These are phyloP conservation scores for Apodemia duryi DNA, from an alignment of 2,888 invertebrate genomes.

Conservation along the genomic window DNA sequence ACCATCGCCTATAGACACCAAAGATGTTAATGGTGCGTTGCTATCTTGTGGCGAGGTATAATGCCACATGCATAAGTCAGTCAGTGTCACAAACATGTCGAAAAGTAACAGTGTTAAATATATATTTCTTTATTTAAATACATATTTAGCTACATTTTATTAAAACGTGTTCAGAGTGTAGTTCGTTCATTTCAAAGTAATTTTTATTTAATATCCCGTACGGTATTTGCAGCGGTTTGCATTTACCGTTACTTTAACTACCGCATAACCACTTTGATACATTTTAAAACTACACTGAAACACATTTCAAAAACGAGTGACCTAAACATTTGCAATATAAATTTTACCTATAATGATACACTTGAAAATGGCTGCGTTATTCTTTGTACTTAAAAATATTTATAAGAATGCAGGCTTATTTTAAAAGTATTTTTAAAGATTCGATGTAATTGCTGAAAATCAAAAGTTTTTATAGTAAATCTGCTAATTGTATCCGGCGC, in stretches of 20 bases:
- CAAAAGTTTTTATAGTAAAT: too few species aligned
- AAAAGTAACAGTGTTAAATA: too few species aligned
- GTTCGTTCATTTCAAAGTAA: conserved; percentile 38
- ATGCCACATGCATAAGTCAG: too few species aligned
- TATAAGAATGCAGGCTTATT: not conserved
- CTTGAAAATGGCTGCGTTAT: not conserved
- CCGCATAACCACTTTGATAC: conserved; percentile 32
- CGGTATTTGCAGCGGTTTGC: conserved; percentile 69
- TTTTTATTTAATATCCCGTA: conserved; percentile 58
- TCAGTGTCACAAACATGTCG: too few species aligned
- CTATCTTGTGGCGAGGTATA: too few species aligned
- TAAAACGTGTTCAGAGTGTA: conserved; percentile 36
- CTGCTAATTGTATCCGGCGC: too few species aligned
- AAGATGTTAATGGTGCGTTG: too few species aligned
- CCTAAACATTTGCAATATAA: not conserved
- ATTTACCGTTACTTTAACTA: conserved; percentile 64
- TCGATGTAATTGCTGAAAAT: too few species aligned
- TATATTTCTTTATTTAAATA: too few species aligned
- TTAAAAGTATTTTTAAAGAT: too few species aligned
- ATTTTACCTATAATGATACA: not conserved
- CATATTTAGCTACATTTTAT: too few species aligned
- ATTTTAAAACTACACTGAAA: conserved; percentile 26
- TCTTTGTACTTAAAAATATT: not conserved
- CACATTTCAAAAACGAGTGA: not conserved
- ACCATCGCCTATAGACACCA: too few species aligned